Conservation (phyloP, 2,113 vertebrate species). For the Dasyornis broadbenti region DNA sequence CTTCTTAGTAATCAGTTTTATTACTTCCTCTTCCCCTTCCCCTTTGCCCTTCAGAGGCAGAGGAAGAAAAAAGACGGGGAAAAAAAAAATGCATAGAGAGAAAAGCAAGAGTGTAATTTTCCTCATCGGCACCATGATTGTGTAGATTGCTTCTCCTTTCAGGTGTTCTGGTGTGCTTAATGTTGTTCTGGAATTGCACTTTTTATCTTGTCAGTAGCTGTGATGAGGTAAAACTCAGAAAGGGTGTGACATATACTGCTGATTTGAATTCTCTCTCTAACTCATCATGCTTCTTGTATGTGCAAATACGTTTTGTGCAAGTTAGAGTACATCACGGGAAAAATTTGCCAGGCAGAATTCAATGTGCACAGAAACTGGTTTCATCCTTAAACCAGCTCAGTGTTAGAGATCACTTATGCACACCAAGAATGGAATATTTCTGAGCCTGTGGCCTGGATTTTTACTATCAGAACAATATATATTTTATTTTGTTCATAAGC, state of each 20-base stretch:
- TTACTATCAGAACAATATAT: neutral
- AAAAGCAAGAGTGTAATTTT: neutral
- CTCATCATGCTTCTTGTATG: neutral
- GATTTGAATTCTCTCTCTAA: neutral
- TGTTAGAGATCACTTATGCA: neutral
- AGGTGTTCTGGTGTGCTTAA: neutral
- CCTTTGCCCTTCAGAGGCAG: rapidly evolving
- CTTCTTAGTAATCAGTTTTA: neutral
- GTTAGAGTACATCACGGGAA: neutral
- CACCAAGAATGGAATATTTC: neutral
- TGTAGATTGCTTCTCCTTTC: neutral
- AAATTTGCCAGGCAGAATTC: neutral
- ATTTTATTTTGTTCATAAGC: neutral
- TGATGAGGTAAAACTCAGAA: neutral
- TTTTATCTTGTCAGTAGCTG: neutral
- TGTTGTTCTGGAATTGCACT: neutral
- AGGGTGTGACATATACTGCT: neutral
- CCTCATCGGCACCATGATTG: neutral
- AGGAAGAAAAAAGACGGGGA: neutral
- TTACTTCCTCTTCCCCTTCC: neutral
- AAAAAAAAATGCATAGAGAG: too few relatives aligned
- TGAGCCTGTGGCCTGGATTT: neutral
- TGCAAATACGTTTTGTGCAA: neutral
- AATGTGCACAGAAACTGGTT: neutral
- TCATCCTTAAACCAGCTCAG: neutral